Percentiles rank a stretch among this genome's conserved stretches.
Evolutionary conservation across 2,888 invertebrate species (phyloP).

Genomic region (Mechanitis mazaeus): DNA sequence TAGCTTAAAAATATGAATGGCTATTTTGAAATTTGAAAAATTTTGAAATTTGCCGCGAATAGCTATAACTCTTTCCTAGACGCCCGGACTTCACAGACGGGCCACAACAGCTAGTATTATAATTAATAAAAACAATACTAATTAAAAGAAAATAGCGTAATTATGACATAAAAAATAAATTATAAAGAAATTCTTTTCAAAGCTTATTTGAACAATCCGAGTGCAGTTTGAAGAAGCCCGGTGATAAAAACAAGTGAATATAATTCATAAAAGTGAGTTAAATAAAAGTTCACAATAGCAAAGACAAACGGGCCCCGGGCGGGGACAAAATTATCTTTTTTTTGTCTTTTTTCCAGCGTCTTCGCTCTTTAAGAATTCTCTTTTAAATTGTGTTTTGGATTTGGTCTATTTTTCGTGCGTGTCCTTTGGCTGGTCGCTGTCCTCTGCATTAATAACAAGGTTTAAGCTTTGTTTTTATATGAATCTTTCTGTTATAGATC

Average conservation of each 20-base stretch:
- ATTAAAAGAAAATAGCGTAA: too few species aligned
- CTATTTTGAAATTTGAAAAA: too few species aligned
- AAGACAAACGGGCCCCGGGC: constrained; percentile 69
- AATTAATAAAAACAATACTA: too few species aligned
- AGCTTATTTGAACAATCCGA: constrained; percentile 15
- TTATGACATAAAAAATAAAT: constrained; percentile 20
- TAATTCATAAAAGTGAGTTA: constrained; percentile 71
- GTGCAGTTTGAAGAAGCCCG: constrained; percentile 37
- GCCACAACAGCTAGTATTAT: too few species aligned
- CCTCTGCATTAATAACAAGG: constrained; percentile 62
- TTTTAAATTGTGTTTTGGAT: constrained; percentile 73
- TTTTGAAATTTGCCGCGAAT: too few species aligned
- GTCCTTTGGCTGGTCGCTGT: constrained; percentile 61
- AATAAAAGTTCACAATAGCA: constrained; percentile 73
- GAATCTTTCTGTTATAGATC: constrained; percentile 23
- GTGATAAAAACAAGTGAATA: constrained; percentile 69
- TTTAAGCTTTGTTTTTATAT: constrained; percentile 36
- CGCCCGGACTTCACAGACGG: too few species aligned
- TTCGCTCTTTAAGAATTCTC: constrained; percentile 73
- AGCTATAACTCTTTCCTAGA: too few species aligned
- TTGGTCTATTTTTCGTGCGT: constrained; percentile 57
- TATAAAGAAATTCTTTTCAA: constrained; percentile 3
- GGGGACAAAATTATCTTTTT: constrained; percentile 68
- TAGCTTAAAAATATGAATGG: too few species aligned
- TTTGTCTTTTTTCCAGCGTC: constrained; percentile 45